Evolutionary conservation across 2,113 vertebrate genomes (phyloP).

Genomic region (Lipophrys pholis): DNA sequence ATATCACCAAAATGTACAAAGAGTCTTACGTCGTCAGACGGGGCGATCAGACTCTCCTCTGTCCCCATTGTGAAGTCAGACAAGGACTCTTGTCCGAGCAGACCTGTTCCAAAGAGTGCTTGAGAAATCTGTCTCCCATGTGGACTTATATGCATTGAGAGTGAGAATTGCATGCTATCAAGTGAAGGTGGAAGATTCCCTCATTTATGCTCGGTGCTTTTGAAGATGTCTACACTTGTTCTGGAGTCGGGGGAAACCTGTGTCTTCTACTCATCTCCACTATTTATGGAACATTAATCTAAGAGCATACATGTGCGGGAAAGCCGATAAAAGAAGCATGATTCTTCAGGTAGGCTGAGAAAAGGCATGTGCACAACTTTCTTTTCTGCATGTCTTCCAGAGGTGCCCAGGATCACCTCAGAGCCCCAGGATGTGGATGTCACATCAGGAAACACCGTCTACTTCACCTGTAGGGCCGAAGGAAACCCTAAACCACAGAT

Average conservation of each 20-base stretch:
- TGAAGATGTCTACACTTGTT: neutral
- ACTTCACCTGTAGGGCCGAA: slow-evolving; percentile 97
- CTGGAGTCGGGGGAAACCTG: neutral
- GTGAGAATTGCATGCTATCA: neutral
- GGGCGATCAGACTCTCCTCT: too few relatives aligned
- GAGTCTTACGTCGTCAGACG: too few relatives aligned
- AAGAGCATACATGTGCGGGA: too few relatives aligned
- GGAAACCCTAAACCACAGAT: slow-evolving; percentile 99
- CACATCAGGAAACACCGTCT: slow-evolving; percentile 96
- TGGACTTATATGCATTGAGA: slow-evolving; percentile 6
- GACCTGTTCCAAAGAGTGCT: neutral
- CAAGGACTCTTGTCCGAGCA: neutral
- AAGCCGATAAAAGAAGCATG: too few relatives aligned
- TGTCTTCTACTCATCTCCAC: neutral
- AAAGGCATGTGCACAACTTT: too few relatives aligned
- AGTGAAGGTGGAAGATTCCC: neutral
- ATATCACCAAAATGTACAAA: too few relatives aligned
- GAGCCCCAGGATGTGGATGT: slow-evolving; percentile 97
- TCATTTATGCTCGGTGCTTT: neutral
- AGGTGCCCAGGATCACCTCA: slow-evolving; percentile 96
- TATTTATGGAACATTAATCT: too few relatives aligned
- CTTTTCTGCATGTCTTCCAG: slow-evolving; percentile 70
- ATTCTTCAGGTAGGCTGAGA: too few relatives aligned
- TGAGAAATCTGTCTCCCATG: slow-evolving; percentile 25
- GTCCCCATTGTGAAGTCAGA: neutral